Conservation (phyloP, 2,797 vertebrate genomes). For the Malurus splendens region DNA sequence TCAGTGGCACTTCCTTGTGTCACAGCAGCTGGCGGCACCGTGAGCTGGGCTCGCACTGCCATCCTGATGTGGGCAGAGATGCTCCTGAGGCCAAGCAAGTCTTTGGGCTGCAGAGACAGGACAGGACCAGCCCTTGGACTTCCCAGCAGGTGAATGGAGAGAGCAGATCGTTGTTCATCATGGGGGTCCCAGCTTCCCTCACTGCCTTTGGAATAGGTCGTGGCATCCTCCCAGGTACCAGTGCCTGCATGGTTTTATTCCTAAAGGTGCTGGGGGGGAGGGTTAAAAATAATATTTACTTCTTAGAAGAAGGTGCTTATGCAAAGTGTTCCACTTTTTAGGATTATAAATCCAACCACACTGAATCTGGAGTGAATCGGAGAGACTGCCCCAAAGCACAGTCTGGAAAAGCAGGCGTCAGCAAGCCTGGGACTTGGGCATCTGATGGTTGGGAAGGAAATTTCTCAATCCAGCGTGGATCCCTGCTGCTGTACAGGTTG, state of each 20-base stretch:
- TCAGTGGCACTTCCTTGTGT: constrained; percentile 25
- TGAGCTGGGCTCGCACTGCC: background rate
- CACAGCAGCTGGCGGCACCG: background rate
- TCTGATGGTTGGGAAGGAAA: background rate
- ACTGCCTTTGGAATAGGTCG: background rate
- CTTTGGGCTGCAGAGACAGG: constrained; percentile 1
- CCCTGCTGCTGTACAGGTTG: background rate
- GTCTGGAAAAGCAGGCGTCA: background rate
- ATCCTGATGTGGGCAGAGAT: background rate
- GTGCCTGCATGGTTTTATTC: constrained; percentile 12
- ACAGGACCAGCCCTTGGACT: background rate
- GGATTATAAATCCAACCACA: constrained; percentile 25
- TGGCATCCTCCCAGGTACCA: background rate
- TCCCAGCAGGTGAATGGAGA: background rate
- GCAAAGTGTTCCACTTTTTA: constrained; percentile 38
- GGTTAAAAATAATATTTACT: constrained; percentile 41
- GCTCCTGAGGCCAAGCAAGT: background rate
- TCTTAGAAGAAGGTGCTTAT: constrained; percentile 52
- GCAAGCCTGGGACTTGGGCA: background rate
- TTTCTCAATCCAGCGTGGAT: background rate
- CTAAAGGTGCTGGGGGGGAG: background rate
- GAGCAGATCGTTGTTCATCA: background rate
- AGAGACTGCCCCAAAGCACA: background rate
- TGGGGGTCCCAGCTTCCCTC: background rate
- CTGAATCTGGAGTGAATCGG: background rate